Conservation (phyloP, 1,140 invertebrate genomes). For the Drosophila sucinea region DNA sequence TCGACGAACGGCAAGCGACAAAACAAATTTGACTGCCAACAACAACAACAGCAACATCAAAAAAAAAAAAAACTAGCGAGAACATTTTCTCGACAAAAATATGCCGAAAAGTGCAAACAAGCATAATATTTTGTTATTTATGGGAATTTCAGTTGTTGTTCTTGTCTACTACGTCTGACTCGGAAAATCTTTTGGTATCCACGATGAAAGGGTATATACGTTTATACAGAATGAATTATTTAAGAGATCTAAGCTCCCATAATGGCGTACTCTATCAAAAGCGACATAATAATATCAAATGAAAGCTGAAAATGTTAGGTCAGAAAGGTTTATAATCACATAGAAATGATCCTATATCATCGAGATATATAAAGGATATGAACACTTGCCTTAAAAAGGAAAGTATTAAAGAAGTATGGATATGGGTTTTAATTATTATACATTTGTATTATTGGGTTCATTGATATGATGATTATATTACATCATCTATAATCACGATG, state of each 20-base stretch:
- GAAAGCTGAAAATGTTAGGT: too few relatives aligned
- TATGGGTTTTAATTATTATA: too few relatives aligned
- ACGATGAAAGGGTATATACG: not conserved
- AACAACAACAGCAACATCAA: constrained; percentile 15
- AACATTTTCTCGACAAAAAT: constrained; percentile 44
- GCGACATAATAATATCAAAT: too few relatives aligned
- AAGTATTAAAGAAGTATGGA: too few relatives aligned
- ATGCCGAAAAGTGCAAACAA: constrained; percentile 75
- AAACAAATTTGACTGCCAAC: constrained; percentile 67
- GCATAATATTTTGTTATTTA: constrained; percentile 74
- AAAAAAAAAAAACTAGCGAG: constrained; percentile 21
- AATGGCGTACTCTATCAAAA: constrained; percentile 1
- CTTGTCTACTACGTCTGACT: constrained; percentile 13
- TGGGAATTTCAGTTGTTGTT: constrained; percentile 42
- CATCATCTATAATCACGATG: too few relatives aligned
- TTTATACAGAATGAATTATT: not conserved
- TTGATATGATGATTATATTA: too few relatives aligned
- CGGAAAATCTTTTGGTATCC: constrained; percentile 25
- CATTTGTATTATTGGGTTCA: too few relatives aligned
- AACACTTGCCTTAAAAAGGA: too few relatives aligned
- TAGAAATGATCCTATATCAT: too few relatives aligned
- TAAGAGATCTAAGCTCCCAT: not conserved
- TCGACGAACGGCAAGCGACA: constrained; percentile 57
- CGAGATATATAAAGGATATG: too few relatives aligned
- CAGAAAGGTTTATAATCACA: too few relatives aligned